Evolutionary conservation across 2,113 vertebrate species (phyloP), one percentile per base, ranked within the genome.

Genomic region (Abramis brama): DNA sequence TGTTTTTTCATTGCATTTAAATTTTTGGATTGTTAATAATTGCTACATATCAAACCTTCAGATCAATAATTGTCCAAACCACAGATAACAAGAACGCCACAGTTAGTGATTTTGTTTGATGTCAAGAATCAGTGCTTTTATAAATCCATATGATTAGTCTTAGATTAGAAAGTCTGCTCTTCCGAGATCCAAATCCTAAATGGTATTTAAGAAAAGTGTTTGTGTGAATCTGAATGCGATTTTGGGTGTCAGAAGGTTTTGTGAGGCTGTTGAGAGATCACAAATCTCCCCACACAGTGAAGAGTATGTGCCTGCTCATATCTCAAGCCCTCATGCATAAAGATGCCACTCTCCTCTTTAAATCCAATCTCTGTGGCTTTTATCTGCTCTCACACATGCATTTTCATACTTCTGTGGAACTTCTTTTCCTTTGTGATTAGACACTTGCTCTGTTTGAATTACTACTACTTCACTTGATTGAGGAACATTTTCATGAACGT

Each of bases 261-360:
- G 47, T 73, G 59, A 90, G 88, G 86, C 83, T 70, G 43, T 88
- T 89, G 36, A 89, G 79, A 84, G 19, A 89, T 30, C 19, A 60
- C 23, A 21, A 71, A 85, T 55, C 77, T 45, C 30, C 19, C 76
- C 79, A 60, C 86, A 91, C 84, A 88, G 11, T 70, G 86, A 86
- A 39, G 88, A 83, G 87, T 86, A 73, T 86, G 87, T 92, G 92
- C 59, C 87, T 89, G 88, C 85, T 85, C 89, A 94, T 93, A 93
- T 92, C 86, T 93, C 86, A 92, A 71, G 52, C 11, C 59, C 90
- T 92, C 92, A 93, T 93, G 87, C 91, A 93, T 93, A 93, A 93
- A 92, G 91, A 93, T 92, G 79, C 77, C 88, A 78, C 81, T 84
- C 87, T 87, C 64, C 88, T 57, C 90, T 91, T 91, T 87, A 87